A percentile compares a stretch with the other conserved stretches of the same genome.
phyloP scores from a whole-genome alignment of 2,797 vertebrate species.

The Aselliscus stoliczkanus region DNA sequence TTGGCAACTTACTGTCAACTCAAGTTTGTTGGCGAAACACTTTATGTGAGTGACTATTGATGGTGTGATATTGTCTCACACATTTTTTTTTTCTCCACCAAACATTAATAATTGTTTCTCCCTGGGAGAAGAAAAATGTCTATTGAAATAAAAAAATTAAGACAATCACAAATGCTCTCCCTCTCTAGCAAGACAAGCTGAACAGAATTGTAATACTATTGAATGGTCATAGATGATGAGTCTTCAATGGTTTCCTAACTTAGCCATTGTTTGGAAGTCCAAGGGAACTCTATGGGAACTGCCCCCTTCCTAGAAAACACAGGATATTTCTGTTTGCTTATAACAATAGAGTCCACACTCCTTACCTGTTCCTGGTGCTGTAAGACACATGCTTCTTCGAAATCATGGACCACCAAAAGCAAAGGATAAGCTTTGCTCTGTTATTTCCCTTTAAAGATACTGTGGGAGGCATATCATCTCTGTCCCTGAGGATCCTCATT shows the following conservation, averaged over 20 bases:
- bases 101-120: background rate
- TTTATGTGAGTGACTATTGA: slow-evolving; percentile 1
- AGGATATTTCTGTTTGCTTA: background rate
- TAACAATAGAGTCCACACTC: background rate
- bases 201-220: background rate
- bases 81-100: background rate
- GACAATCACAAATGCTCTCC: background rate
- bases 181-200: background rate
- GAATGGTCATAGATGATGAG: background rate
- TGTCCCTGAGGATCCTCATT: background rate
- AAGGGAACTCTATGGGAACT: background rate
- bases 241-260: background rate
- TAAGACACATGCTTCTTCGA: background rate
- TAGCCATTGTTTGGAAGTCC: background rate
- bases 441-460: background rate
- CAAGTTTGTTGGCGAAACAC: background rate
- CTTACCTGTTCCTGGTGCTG: background rate
- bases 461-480: background rate
- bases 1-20: background rate
- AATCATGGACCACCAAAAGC: background rate
- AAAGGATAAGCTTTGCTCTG: background rate
- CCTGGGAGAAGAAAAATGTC: background rate
- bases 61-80: background rate
- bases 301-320: background rate
- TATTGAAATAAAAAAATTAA: background rate